Percentiles rank a stretch among this genome's conserved stretches.
phyloP scores from a whole-genome alignment of 2,797 vertebrate genomes.

The Tapera naevia region DNA sequence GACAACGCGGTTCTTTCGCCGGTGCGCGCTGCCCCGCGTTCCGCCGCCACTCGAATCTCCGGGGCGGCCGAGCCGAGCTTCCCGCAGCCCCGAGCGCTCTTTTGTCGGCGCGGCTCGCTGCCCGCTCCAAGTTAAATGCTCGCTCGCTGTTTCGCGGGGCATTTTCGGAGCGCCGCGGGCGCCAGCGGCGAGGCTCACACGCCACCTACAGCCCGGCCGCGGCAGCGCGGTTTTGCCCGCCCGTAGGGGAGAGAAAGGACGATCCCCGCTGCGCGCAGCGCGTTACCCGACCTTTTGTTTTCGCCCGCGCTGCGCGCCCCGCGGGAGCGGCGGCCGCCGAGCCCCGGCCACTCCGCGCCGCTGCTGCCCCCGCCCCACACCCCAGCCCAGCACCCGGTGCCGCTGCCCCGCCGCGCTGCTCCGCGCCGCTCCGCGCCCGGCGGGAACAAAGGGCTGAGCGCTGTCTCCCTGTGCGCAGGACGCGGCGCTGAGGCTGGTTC shows the following conservation, averaged over 20 bases:
- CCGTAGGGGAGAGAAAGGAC: conserved; percentile 34
- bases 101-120: conserved; percentile 71
- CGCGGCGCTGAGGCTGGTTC: conserved; percentile 53
- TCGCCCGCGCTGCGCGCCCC: background rate
- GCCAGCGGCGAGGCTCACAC: conserved; percentile 70
- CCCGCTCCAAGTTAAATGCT: conserved; percentile 67
- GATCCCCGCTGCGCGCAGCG: background rate
- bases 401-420: background rate
- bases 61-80: background rate
- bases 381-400: too few species aligned
- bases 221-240: conserved; percentile 61
- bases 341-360: background rate
- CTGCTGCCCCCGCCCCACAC: too few species aligned
- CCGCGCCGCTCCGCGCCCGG: background rate
- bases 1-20: background rate
- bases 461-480: conserved; percentile 53
- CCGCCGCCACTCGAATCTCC: background rate
- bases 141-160: conserved; percentile 58
- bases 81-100: background rate
- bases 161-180: conserved; percentile 58
- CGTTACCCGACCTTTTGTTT: conserved; percentile 22
- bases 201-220: conserved; percentile 79
- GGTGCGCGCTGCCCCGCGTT: background rate
- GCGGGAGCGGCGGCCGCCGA: background rate
- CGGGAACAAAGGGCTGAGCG: conserved; percentile 47